phyloP scores from a whole-genome alignment of 2,113 vertebrate genomes.

The Prinia subflava region DNA sequence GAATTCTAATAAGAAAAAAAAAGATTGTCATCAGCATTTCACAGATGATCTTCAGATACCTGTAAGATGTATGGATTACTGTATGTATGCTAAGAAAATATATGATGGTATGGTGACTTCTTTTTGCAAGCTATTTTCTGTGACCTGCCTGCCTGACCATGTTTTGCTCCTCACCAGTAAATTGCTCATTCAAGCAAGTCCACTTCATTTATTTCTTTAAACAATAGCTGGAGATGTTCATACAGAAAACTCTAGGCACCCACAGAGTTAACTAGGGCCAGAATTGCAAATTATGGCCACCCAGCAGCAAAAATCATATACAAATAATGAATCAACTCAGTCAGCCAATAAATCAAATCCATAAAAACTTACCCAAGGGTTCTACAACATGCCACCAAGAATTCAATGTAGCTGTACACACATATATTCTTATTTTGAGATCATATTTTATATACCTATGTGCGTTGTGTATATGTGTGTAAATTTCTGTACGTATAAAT shows the following conservation, averaged over 20 bases:
- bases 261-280: constrained; percentile 28
- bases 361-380: constrained; percentile 45
- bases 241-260: neutral
- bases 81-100: neutral
- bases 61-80: neutral
- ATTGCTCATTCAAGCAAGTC: neutral
- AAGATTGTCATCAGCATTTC: neutral
- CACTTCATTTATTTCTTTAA: constrained; percentile 42
- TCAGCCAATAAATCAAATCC: constrained; percentile 45
- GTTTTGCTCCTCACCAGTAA: constrained; percentile 3
- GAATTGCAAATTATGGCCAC: constrained; percentile 38
- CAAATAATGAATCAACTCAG: constrained; percentile 37
- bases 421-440: neutral
- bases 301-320: constrained; percentile 40
- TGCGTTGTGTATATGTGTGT: neutral
- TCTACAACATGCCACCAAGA: constrained; percentile 15
- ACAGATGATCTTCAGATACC: neutral
- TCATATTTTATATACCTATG: constrained; percentile 25
- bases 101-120: neutral
- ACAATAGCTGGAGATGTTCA: neutral
- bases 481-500: constrained; percentile 3
- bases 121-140: neutral
- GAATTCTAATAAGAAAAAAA: neutral
- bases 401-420: neutral
- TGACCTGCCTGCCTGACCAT: neutral